A percentile compares a stretch with the other conserved stretches of the same genome.
phyloP scores from a whole-genome alignment of 2,113 vertebrate species.

The Dipodomys stephensi region DNA sequence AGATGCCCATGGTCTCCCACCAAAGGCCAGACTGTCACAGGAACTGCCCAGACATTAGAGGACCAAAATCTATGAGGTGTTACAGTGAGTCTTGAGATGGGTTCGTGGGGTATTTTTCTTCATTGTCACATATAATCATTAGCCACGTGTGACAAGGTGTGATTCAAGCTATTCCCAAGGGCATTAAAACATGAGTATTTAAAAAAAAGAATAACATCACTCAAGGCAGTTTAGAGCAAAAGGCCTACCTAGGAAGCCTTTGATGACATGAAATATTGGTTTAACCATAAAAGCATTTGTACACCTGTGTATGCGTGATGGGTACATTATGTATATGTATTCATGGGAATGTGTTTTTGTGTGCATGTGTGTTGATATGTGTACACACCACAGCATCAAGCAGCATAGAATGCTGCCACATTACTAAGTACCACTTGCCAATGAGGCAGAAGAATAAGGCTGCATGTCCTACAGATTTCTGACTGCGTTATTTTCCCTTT shows the following conservation, averaged over 20 bases:
- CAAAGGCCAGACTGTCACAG: neutral
- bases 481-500: neutral
- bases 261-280: neutral
- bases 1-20: neutral
- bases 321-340: accelerated
- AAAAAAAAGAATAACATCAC: neutral
- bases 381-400: neutral
- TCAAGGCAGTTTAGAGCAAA: neutral
- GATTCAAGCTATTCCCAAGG: neutral
- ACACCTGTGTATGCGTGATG: accelerated
- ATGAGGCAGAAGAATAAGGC: neutral
- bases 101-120: neutral
- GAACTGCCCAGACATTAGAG: neutral
- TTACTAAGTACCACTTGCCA: accelerated
- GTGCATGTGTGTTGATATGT: neutral
- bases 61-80: neutral
- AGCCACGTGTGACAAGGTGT: neutral
- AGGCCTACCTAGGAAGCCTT: neutral
- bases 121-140: neutral
- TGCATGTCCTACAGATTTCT: neutral
- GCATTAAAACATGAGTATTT: neutral
- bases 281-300: neutral
- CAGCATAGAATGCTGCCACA: neutral
- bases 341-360: too few relatives aligned
- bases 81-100: neutral